Evolutionary conservation across 1,140 invertebrate genomes (phyloP), one percentile per base, ranked within the genome.

Genomic region (Camponotus pennsylvanicus): DNA sequence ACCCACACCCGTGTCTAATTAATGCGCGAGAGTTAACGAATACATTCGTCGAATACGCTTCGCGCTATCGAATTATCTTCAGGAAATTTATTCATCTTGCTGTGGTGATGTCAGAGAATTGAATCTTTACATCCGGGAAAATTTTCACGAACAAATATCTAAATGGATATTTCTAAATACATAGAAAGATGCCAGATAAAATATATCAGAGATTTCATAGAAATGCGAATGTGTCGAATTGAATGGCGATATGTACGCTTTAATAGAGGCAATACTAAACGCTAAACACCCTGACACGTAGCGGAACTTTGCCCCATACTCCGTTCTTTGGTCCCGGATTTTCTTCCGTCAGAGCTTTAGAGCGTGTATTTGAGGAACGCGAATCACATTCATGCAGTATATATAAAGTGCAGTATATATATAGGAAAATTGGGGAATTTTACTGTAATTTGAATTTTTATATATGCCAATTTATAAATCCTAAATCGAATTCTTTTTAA

Each of bases 271-370:
- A 78, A 84, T 64, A 70, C 69, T 40, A 32, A 88, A 84, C 83
- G 90, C 84, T 90, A 32, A 88, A 84, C 83, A 90, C 84, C 88
- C 83, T 57, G 86, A 84, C 90, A 91, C 78, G 86, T 91, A 91
- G 90, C 90, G 86, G 90, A 89, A 91, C 90, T 91, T 91, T 91
- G 90, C 86, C 86, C 90, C 70, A 67, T 78, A 90, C 77, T 59
- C 55, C 75, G 8, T 32, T 3, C 64, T 32, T 27, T 27, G 73
- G 37, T 80, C 77, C 32, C 45, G 34, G 52, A 27, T 61, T 37
- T 61, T 86, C 66, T 71, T 70, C 27, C 27, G 27, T 27, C 27
- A 27, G 37, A 32, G 77, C 83, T 49, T 32, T 40, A 37, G 55
- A 32, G 42, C n/a, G 75, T 59, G 18, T 77, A 15, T 45, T 67